Conservation (phyloP, 2,113 vertebrate species). For the Tylochromis polylepis region DNA sequence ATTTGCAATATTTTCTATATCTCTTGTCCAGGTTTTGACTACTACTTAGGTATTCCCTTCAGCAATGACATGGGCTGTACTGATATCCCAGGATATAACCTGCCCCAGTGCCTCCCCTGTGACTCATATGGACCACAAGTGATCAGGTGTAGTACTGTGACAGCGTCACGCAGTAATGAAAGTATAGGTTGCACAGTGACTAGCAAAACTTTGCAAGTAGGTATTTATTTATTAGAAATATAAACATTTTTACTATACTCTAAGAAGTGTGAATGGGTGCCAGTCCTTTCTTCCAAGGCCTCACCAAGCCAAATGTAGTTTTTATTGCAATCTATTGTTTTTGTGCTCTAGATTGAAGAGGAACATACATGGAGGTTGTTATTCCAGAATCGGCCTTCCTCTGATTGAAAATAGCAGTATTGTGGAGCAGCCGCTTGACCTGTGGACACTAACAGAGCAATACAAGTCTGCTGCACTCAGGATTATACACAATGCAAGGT, state of each 20-base stretch:
- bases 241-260: background rate
- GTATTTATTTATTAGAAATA: background rate
- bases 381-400: conserved; percentile 81
- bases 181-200: background rate
- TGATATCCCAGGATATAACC: conserved; percentile 81
- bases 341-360: conserved; percentile 28
- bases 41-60: conserved; percentile 91
- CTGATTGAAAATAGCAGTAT: conserved; percentile 84
- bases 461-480: conserved; percentile 71
- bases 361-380: conserved; percentile 72
- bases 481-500: conserved; percentile 84
- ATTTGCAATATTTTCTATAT: background rate
- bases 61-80: conserved; percentile 98
- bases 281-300: background rate
- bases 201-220: background rate
- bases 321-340: background rate
- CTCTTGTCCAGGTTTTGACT: conserved; percentile 85
- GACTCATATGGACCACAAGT: accelerated
- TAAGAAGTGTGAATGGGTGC: background rate
- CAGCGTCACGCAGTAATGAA: background rate
- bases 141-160: conserved; percentile 19
- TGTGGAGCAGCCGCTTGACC: conserved; percentile 84
- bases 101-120: conserved; percentile 81
- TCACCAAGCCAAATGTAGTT: background rate
- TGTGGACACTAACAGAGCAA: conserved; percentile 73